Conservation (phyloP, 1,140 invertebrate species). For the Linepithema humile region DNA sequence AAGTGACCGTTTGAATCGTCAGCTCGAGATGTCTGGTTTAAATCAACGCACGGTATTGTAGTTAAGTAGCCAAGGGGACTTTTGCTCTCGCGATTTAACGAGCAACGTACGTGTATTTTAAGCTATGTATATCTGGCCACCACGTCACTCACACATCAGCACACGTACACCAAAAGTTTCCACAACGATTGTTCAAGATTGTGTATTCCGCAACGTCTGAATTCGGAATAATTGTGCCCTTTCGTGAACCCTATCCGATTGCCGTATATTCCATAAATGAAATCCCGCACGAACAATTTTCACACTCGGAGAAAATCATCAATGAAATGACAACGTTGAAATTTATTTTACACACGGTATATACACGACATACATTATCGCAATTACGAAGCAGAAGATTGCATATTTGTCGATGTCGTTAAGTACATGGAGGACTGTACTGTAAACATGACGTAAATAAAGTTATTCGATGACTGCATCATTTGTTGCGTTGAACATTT, state of each 20-base stretch:
- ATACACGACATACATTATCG: constrained; percentile 69
- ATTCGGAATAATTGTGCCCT: constrained; percentile 45
- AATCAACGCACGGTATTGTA: constrained; percentile 63
- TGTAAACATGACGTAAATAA: constrained; percentile 80
- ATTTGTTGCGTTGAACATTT: constrained; percentile 7
- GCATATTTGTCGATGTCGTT: constrained; percentile 73
- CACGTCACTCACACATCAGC: constrained; percentile 8
- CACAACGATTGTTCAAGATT: constrained; percentile 38
- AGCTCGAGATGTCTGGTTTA: constrained; percentile 64
- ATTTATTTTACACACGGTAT: constrained; percentile 74
- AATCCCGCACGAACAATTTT: constrained; percentile 32
- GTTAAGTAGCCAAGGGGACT: constrained; percentile 61
- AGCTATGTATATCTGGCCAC: constrained; percentile 40
- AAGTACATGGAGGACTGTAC: constrained; percentile 73
- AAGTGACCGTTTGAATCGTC: constrained; percentile 48
- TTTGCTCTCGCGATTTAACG: constrained; percentile 58
- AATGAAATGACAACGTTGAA: neutral
- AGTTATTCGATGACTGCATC: constrained; percentile 67
- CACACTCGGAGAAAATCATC: constrained; percentile 11
- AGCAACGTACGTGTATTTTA: constrained; percentile 55
- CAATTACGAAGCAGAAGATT: constrained; percentile 71
- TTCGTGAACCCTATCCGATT: constrained; percentile 15
- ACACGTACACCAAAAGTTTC: constrained; percentile 21
- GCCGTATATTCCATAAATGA: constrained; percentile 24
- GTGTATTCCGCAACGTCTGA: constrained; percentile 43